phyloP scores from a whole-genome alignment of 1,140 invertebrate species.

The Bombus picipes region DNA sequence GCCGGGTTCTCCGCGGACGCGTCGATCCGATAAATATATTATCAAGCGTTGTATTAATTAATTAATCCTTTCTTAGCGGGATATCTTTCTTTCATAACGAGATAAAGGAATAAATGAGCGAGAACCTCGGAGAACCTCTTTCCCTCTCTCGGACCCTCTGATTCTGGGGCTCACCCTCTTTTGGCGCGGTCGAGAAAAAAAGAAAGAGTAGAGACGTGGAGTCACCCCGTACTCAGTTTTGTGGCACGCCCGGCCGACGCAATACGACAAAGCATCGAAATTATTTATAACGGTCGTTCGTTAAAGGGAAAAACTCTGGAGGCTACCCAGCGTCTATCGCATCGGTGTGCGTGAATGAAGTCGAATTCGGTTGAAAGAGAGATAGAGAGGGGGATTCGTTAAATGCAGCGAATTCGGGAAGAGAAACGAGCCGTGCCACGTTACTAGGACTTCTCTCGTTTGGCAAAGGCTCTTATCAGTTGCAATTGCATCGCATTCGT shows the following conservation, averaged over 20 bases:
- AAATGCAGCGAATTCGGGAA: slow-evolving; percentile 46
- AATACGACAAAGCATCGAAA: slow-evolving; percentile 72
- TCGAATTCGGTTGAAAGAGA: not conserved
- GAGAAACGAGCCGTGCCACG: slow-evolving; percentile 25
- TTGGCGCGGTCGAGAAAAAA: slow-evolving; percentile 53
- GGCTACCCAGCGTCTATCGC: slow-evolving; percentile 38
- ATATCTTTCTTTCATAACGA: slow-evolving; percentile 55
- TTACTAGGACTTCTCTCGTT: slow-evolving; percentile 48
- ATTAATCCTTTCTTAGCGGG: slow-evolving; percentile 46
- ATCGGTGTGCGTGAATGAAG: slow-evolving; percentile 19
- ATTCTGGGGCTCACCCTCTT: slow-evolving; percentile 46
- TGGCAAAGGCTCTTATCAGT: slow-evolving; percentile 72
- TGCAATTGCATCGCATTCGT: slow-evolving; percentile 46
- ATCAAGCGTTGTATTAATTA: slow-evolving; percentile 46
- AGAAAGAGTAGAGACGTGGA: slow-evolving; percentile 27
- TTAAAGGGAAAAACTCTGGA: slow-evolving; percentile 73
- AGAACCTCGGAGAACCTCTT: slow-evolving; percentile 12
- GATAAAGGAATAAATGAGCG: slow-evolving; percentile 61
- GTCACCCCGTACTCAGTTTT: slow-evolving; percentile 42
- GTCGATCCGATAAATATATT: slow-evolving; percentile 45
- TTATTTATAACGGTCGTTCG: slow-evolving; percentile 80
- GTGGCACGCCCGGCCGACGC: slow-evolving; percentile 57
- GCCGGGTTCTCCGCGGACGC: not conserved
- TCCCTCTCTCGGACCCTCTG: not conserved
- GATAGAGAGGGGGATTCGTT: slow-evolving; percentile 28